Evolutionary conservation across 1,140 invertebrate genomes (phyloP).

Genomic region (Tetramorium simillimum): DNA sequence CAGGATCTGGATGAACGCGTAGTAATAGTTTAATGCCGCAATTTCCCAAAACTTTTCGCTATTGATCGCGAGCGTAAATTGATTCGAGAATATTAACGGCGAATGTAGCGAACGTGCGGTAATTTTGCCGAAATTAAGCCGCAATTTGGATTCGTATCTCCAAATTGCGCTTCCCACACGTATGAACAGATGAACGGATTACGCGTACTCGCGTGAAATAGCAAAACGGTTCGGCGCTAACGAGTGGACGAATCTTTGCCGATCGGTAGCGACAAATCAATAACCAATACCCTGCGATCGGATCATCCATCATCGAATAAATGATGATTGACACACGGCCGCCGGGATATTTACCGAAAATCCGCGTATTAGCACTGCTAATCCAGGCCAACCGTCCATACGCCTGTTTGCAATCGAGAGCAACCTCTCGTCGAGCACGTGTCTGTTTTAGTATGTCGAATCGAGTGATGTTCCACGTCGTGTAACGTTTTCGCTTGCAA

Average conservation of each 20-base stretch:
- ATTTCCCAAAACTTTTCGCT: not conserved
- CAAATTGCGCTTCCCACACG: conserved; percentile 1
- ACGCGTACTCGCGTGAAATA: not conserved
- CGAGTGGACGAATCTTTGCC: conserved; percentile 23
- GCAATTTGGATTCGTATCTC: conserved; percentile 3
- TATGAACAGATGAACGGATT: not conserved
- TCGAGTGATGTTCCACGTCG: conserved; percentile 15
- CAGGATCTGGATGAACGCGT: not conserved
- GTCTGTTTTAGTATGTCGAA: conserved; percentile 25
- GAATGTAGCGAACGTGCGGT: not conserved
- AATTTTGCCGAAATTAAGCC: conserved; percentile 28
- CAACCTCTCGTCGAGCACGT: conserved; percentile 21
- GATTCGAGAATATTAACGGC: conserved; percentile 3
- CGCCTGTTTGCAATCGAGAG: conserved; percentile 39
- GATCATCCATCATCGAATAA: conserved; percentile 26
- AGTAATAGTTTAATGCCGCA: not conserved
- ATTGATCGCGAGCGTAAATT: not conserved
- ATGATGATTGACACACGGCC: conserved; percentile 47
- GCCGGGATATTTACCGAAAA: conserved; percentile 26
- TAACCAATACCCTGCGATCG: conserved; percentile 13
- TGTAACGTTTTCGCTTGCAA: conserved; percentile 15
- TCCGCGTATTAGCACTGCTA: conserved; percentile 35
- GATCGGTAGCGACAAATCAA: conserved; percentile 29
- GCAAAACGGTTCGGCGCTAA: not conserved
- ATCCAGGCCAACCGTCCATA: conserved; percentile 11